A percentile compares a stretch with the other conserved stretches of the same genome.
Conservation (phyloP, 2,797 vertebrate genomes). For the Pipistrellus pygmaeus region DNA sequence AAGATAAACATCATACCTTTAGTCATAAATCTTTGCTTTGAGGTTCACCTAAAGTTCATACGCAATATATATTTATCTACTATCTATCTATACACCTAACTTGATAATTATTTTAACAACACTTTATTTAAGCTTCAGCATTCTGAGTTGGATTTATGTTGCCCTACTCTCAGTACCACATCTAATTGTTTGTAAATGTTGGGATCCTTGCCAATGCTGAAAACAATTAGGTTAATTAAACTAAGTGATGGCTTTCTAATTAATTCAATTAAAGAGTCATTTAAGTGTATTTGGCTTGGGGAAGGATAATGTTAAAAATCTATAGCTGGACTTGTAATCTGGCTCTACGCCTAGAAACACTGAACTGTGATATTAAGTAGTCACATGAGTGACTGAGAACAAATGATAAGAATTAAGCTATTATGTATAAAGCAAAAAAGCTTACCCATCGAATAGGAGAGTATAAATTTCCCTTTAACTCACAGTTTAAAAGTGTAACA, state of each 20-base stretch:
- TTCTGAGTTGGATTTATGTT: slow-evolving; percentile 21
- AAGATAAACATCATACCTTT: not conserved
- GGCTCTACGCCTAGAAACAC: slow-evolving; percentile 54
- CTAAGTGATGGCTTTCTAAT: slow-evolving; percentile 73
- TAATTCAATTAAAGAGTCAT: slow-evolving; percentile 76
- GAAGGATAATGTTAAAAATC: slow-evolving; percentile 66
- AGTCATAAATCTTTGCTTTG: not conserved
- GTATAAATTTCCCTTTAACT: not conserved
- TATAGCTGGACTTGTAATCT: slow-evolving; percentile 58
- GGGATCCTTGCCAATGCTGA: slow-evolving; percentile 53
- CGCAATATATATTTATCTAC: not conserved
- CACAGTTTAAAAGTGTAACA: not conserved
- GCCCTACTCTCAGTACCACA: not conserved
- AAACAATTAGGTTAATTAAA: slow-evolving; percentile 76
- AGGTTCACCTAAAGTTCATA: not conserved
- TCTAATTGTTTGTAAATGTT: slow-evolving; percentile 67
- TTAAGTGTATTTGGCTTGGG: slow-evolving; percentile 59
- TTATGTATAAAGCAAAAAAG: not conserved
- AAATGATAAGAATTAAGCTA: slow-evolving; percentile 39
- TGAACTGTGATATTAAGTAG: slow-evolving; percentile 58
- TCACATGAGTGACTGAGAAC: slow-evolving; percentile 9
- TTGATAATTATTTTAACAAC: not conserved
- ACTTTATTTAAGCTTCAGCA: slow-evolving; percentile 33
- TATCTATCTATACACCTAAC: not conserved
- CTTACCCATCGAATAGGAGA: not conserved